Conservation (phyloP, 2,113 vertebrate species). For the Coregonus clupeaformis region DNA sequence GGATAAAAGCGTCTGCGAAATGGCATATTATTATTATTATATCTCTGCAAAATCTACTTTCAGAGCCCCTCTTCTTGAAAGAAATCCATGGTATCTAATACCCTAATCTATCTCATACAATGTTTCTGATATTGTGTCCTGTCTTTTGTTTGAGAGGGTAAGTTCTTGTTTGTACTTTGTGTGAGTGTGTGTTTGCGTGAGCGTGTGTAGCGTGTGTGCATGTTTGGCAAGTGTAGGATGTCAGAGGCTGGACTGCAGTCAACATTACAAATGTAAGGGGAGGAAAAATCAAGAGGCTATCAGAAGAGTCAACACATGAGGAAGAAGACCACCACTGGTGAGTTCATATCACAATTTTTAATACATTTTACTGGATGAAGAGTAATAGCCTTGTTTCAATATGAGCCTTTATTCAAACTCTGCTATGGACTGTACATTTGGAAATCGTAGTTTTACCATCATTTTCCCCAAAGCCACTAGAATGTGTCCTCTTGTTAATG, state of each 20-base stretch:
- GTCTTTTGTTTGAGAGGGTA: background rate
- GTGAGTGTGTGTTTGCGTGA: no score
- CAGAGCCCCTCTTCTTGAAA: no score
- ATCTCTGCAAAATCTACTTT: no score
- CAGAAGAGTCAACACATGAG: conserved; percentile 29
- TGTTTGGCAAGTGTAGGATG: conserved; percentile 53
- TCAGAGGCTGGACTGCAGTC: conserved; percentile 53
- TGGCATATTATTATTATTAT: no score
- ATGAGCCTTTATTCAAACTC: no score
- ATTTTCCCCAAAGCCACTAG: background rate
- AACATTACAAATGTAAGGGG: conserved; percentile 50
- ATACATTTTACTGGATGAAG: no score
- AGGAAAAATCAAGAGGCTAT: conserved; percentile 20
- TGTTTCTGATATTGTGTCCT: no score
- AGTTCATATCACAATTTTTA: conserved; percentile 20
- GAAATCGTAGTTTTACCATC: background rate
- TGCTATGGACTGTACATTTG: background rate
- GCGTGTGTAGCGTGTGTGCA: conserved; percentile 6
- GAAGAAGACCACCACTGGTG: conserved; percentile 32
- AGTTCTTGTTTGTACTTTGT: background rate
- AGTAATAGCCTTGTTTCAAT: no score
- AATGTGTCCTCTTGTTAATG: background rate
- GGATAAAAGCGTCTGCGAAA: no score
- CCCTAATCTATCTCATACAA: no score
- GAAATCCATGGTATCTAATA: no score